These are phyloP conservation scores for Papilio machaon DNA, from an alignment of 1,140 invertebrate genomes.

Conservation along the genomic window DNA sequence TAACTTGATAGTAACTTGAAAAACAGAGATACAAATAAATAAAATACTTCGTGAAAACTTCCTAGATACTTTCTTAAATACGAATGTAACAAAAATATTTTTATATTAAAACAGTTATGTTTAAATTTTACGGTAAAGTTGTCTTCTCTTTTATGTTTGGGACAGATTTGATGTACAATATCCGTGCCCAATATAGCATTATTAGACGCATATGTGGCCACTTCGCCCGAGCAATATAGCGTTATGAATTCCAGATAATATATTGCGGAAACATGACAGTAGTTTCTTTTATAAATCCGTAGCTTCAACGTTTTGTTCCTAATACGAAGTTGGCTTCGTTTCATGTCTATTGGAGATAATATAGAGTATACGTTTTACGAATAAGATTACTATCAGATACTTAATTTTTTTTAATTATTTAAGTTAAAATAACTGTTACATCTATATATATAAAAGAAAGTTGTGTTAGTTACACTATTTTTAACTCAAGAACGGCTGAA, in stretches of 20 bases:
- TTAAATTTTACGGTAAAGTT: conserved; percentile 16
- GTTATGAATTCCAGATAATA: conserved; percentile 38
- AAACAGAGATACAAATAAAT: neutral
- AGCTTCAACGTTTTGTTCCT: conserved; percentile 22
- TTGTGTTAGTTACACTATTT: too few species aligned
- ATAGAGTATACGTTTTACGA: neutral
- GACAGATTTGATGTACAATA: conserved; percentile 24
- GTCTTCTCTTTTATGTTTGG: conserved; percentile 18
- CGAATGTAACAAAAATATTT: neutral
- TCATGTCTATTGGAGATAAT: neutral
- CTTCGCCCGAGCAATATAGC: conserved; percentile 35
- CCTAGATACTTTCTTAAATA: neutral
- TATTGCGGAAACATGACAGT: conserved; percentile 38
- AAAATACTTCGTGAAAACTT: neutral
- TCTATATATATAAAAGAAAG: too few species aligned
- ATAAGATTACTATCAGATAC: neutral
- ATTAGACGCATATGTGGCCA: conserved; percentile 34
- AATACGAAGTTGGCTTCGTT: conserved; percentile 10
- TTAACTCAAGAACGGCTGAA: too few species aligned
- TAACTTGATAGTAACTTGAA: conserved; percentile 2
- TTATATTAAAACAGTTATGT: conserved; percentile 11
- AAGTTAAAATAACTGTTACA: too few species aligned
- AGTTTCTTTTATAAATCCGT: conserved; percentile 28
- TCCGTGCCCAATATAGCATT: conserved; percentile 32
- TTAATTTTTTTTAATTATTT: neutral